Base-by-base conservation (phyloP, 2,797 vertebrate species). In the Urosaurus nigricauda region DNA sequence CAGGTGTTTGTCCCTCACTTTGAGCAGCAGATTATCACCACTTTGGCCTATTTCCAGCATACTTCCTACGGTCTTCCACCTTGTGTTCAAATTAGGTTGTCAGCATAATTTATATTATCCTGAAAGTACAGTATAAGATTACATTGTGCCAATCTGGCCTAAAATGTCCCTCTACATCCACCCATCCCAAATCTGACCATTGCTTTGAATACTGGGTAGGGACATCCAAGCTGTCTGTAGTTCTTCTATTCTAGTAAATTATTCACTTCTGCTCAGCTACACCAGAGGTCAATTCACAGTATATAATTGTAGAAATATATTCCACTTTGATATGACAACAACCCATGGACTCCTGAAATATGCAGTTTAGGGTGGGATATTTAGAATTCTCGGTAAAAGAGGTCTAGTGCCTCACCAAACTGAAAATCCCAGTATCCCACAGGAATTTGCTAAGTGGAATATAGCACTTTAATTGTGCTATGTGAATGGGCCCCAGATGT, bases 1-100 rank as follows among this genome's bases (percentile, higher is more conserved):
- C 88, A 89, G 88, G 88, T 89, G 84, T 89, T 89, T 86, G 84
- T 86, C 60, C 79, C 63, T 86, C 71, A 77, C 43, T 83, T 86
- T 47, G 43, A 89, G 60, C 79, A 65, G 71, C 47, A 82, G 47
- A 89, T 77, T 86, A 86, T 70, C 60, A 56, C 84, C 26, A 79
- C 56, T 71, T 83, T 86, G 88, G 88, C 79, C 29, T 14, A 56
- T n/a, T 13, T 89, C 88, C 88, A 86, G 51, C 4, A 40, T 77
- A 75, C 71, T 83, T 89, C 84, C 84, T 82, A 47, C 35, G 14
- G 84, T 86, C 58, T 82, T 86, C 84, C 60, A 86, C 74, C 79
- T 82, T 80, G 32, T 86, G 37, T 82, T 83, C 79, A 86, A 82
- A 86, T 89, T 85, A 65, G 71, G 60, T 70, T 89, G 70, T 86